A percentile compares a stretch with the other conserved stretches of the same genome.
phyloP scores from a whole-genome alignment of 2,797 vertebrate genomes.

The Iguana delicatissima region DNA sequence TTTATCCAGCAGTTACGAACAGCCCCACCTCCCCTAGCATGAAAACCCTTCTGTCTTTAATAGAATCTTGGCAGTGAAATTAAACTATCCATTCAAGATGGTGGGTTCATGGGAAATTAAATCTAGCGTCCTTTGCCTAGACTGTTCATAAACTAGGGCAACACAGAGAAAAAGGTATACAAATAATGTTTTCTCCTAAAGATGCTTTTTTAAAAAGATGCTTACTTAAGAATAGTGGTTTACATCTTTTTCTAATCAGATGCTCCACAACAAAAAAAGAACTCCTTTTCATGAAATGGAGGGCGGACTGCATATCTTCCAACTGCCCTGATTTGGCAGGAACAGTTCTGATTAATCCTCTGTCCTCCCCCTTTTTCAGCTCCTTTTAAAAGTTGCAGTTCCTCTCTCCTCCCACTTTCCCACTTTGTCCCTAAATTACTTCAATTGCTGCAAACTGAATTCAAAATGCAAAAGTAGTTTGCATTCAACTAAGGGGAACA shows the following conservation, averaged over 20 bases:
- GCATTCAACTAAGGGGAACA: too few species aligned
- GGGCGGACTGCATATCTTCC: slow-evolving; percentile 14
- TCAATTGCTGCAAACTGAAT: too few species aligned
- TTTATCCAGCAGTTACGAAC: slow-evolving; percentile 29
- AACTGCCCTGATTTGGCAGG: too few species aligned
- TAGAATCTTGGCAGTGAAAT: slow-evolving; percentile 50
- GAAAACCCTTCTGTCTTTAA: slow-evolving; percentile 54
- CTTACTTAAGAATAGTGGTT: slow-evolving; percentile 15
- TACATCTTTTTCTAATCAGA: slow-evolving; percentile 51
- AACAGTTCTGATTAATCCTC: too few species aligned
- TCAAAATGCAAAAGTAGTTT: too few species aligned
- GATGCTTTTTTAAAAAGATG: background rate
- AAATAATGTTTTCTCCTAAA: slow-evolving; percentile 16
- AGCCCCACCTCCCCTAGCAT: slow-evolving; percentile 2
- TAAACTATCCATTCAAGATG: slow-evolving; percentile 43
- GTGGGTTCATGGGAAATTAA: slow-evolving; percentile 48
- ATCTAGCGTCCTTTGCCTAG: slow-evolving; percentile 42
- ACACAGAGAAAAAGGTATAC: background rate
- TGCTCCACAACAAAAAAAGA: slow-evolving; percentile 25
- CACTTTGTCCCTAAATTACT: too few species aligned
- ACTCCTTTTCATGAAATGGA: slow-evolving; percentile 33
- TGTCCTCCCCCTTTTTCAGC: too few species aligned
- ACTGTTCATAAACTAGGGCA: background rate
- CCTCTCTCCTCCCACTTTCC: too few species aligned
- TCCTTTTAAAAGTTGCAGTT: too few species aligned